These are phyloP conservation scores for Microplitis deprimator DNA, from an alignment of 2,888 invertebrate genomes.

Conservation along the genomic window DNA sequence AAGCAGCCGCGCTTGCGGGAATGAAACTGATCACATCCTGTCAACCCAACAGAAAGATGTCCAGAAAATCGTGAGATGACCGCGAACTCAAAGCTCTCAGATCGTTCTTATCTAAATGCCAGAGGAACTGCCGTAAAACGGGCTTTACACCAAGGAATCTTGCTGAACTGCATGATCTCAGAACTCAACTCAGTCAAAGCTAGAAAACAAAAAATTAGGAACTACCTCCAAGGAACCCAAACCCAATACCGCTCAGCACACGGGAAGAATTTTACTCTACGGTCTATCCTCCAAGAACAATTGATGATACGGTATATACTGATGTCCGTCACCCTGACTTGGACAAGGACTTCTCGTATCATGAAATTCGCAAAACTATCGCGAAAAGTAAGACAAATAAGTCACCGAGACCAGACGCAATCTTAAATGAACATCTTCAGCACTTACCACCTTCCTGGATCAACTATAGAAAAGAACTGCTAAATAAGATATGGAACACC, in stretches of 20 bases:
- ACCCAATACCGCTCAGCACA: not conserved
- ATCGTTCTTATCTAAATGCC: not conserved
- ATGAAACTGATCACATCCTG: not conserved
- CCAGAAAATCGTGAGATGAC: not conserved
- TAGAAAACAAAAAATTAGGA: not conserved
- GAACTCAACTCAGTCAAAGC: not conserved
- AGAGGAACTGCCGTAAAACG: not conserved
- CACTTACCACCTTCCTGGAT: not conserved
- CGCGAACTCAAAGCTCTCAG: not conserved
- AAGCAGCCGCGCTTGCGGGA: not conserved
- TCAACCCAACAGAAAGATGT: not conserved
- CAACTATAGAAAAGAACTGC: not conserved
- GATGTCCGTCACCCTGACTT: not conserved
- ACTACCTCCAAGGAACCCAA: not conserved
- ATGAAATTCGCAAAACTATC: not conserved
- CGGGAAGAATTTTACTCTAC: not conserved
- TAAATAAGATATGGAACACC: not conserved
- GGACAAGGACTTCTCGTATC: not conserved
- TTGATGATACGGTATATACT: not conserved
- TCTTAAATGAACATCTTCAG: not conserved
- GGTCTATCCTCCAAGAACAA: not conserved
- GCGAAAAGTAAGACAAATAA: not conserved
- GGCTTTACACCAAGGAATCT: not conserved
- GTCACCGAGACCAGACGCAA: not conserved
- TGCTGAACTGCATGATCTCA: not conserved